A percentile compares a stretch with the other conserved stretches of the same genome.
These are phyloP conservation scores for Cetonia aurata DNA, from an alignment of 2,888 invertebrate genomes.

Conservation along the genomic window DNA sequence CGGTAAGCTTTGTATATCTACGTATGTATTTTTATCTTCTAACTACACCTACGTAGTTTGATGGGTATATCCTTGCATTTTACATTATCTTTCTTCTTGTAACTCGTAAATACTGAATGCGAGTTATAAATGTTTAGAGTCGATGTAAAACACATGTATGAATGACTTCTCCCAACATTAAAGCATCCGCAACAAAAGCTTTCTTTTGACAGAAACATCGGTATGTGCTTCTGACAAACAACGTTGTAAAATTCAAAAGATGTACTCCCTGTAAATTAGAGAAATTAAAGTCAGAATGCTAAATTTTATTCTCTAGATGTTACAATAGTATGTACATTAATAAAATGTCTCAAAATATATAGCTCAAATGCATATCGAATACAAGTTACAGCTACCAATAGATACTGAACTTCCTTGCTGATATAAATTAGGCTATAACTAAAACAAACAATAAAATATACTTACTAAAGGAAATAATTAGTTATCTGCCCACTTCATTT, in stretches of 20 bases:
- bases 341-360: no score
- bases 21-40: no score
- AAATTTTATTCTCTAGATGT: background rate
- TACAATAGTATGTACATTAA: no score
- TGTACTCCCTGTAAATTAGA: background rate
- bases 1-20: background rate
- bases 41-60: no score
- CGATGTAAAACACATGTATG: conserved; percentile 3
- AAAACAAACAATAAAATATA: no score
- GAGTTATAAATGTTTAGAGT: conserved; percentile 5
- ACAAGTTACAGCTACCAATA: no score
- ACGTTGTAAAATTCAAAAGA: conserved; percentile 6
- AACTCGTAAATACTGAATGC: background rate
- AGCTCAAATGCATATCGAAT: no score
- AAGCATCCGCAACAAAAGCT: background rate
- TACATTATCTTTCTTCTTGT: no score
- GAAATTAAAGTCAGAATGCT: background rate
- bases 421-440: no score
- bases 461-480: conserved; percentile 4
- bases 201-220: background rate
- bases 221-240: background rate
- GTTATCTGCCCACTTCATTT: background rate
- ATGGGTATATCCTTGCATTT: no score
- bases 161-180: background rate
- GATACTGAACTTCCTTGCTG: no score